Base-by-base conservation (phyloP, 2,888 invertebrate species). In the Xestobium rufovillosum region DNA sequence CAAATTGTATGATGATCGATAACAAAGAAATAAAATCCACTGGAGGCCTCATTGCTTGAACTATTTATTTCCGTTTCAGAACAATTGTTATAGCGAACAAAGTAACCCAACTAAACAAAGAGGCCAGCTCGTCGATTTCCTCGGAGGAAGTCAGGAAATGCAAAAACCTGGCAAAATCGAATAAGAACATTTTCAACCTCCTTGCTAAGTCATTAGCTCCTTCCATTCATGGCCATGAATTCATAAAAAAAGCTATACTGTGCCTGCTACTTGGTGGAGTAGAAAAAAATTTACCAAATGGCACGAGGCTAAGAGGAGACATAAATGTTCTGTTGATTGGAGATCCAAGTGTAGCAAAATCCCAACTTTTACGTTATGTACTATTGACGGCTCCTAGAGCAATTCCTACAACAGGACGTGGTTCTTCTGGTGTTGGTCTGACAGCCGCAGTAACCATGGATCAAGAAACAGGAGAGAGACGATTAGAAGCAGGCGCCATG, bases 331-430 rank as follows among this genome's bases (percentile, higher is more conserved):
- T 65, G 10, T 71, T 99, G 2, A 96, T 99, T 56, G 98, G 98
- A 29, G 98, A 98, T 70, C 98, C 98, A 0, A 96, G 95, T 34
- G 97, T 98, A 25, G 98, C 98, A 1, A 98, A 98, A 69, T 98
- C 97, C 0, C 98, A 98, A 63, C 68, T 92, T 34, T 65, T 92
- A 3, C 78, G 97, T 8, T 98, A 97, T 61, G 97, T 98, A 1
- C 67, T 97, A 41, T 77, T 83, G 60, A 92, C 92, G 0, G 97
- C 98, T 0, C 96, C 97, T 0, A 71, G 97, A 13, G 97, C 97
- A 9, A 87, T 99, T 58, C 78, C 96, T 12, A 97, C 98, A 3
- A 99, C 97, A 0, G 98, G 98, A 4, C 76, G 98, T 41, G 97
- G 98, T 9, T 95, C 96, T 2, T 94, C 95, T 1, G 98, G 98